Evolutionary conservation across 2,113 vertebrate genomes (phyloP), one percentile per base, ranked within the genome.

Genomic region (Chaenogobius annularis): DNA sequence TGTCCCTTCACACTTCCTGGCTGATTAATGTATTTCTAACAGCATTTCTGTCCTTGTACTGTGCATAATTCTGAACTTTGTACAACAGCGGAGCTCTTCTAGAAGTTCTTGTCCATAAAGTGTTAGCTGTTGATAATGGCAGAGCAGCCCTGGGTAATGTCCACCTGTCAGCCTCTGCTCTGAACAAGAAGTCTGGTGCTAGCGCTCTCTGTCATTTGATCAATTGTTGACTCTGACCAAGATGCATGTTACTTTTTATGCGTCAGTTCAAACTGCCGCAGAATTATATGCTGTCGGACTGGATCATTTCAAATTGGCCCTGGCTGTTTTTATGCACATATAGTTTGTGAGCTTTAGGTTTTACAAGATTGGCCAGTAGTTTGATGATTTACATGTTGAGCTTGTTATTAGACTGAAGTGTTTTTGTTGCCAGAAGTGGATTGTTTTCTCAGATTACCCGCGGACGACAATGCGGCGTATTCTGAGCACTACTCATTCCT

Each of bases 221-320:
- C 68, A 67, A 75, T 72, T 69, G 44, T 55, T 64, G 69, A 14
- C 3, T 70, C 19, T 76, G 69, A 40, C 70, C 73, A 43, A 72
- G 62, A 63, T 63, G 19, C n/a, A 63, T 65, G 66, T 71, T 70
- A 17, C 62, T 70, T 37, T 52, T 22, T 8, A 35, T 65, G 68
- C 62, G 48, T 66, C 59, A 17, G 3, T 40, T 40, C 58, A 17
- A 65, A 31, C 56, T 62, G 37, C 56, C 9, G 31, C 48, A 70
- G 74, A 82, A 81, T 81, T 74, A 78, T 76, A 80, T 44, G 77
- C 48, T 74, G 20, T 68, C 65, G 71, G 81, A 62, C 31, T 62
- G 17, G 31, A 62, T 62, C 10, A 62, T 62, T 1, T 19, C 19
- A 62, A 31, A 31, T 17, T 62, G 14, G 59, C 59, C 31, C 5